These are phyloP conservation scores for Drosophila willistoni DNA, from an alignment of 1,140 invertebrate species.

Conservation along the genomic window DNA sequence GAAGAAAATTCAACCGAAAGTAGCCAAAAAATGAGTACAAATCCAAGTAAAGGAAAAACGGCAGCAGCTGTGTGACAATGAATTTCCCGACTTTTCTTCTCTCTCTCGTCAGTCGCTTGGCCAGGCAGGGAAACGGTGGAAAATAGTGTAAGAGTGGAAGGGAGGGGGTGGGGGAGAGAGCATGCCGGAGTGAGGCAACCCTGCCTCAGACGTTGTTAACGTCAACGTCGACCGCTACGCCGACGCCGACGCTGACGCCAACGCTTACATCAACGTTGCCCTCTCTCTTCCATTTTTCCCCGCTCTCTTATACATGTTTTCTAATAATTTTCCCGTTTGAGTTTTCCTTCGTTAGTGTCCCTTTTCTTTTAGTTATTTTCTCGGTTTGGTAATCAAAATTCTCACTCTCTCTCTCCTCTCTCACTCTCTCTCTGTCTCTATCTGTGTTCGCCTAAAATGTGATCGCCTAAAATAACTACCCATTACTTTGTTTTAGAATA, in stretches of 20 bases:
- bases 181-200: background rate
- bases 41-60: constrained; percentile 16
- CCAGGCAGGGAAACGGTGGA: background rate
- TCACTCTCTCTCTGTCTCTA: too few relatives aligned
- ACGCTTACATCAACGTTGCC: background rate
- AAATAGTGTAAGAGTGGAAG: background rate
- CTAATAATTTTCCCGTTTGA: constrained; percentile 43
- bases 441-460: too few relatives aligned
- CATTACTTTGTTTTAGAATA: background rate
- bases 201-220: background rate
- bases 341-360: constrained; percentile 32
- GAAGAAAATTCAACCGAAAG: constrained; percentile 6
- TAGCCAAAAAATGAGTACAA: constrained; percentile 20
- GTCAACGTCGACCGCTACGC: background rate
- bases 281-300: background rate
- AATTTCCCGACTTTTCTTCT: constrained; percentile 49
- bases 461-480: background rate
- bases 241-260: background rate
- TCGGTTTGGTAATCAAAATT: constrained; percentile 51
- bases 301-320: constrained; percentile 2
- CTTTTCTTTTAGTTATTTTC: background rate
- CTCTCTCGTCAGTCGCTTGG: background rate
- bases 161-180: background rate
- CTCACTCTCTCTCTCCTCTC: constrained; percentile 14
- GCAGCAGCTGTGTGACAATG: constrained; percentile 31